Evolutionary conservation across 2,113 vertebrate species (phyloP).

Genomic region (Glaucomys volans): DNA sequence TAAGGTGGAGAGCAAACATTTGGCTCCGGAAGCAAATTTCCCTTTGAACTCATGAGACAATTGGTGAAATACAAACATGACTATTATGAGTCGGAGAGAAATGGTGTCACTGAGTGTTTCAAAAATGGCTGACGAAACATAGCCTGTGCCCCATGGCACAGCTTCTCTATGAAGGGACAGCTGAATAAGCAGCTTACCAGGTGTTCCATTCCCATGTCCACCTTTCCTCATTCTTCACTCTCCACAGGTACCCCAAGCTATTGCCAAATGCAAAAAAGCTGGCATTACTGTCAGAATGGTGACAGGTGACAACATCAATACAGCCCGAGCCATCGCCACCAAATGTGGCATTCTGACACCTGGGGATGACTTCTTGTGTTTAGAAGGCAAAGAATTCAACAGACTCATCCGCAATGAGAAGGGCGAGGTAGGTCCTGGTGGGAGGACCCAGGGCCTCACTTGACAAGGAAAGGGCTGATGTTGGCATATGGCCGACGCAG

Average conservation of each 20-base stretch:
- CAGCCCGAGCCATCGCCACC: conserved; percentile 96
- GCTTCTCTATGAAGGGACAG: neutral
- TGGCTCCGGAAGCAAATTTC: neutral
- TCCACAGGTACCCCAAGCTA: conserved; percentile 94
- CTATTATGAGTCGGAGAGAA: neutral
- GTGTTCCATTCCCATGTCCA: neutral
- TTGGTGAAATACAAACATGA: neutral
- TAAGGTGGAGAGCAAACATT: neutral
- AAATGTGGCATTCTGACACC: conserved; percentile 97
- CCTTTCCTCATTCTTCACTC: neutral
- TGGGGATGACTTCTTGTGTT: conserved; percentile 94
- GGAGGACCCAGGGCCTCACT: neutral
- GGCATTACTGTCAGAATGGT: conserved; percentile 99
- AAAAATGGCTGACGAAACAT: neutral
- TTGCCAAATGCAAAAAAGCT: conserved; percentile 94
- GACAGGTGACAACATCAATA: conserved; percentile 99
- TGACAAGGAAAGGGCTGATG: neutral
- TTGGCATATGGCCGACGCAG: neutral
- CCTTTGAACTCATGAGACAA: neutral
- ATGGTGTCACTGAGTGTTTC: neutral
- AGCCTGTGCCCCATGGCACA: neutral
- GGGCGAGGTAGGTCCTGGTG: conserved; percentile 91
- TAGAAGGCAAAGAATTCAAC: conserved; percentile 99
- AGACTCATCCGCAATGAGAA: conserved; percentile 97
- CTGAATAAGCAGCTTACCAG: neutral